These are phyloP conservation scores for Corythoichthys haematopterus DNA, from an alignment of 2,113 vertebrate species.

Conservation along the genomic window DNA sequence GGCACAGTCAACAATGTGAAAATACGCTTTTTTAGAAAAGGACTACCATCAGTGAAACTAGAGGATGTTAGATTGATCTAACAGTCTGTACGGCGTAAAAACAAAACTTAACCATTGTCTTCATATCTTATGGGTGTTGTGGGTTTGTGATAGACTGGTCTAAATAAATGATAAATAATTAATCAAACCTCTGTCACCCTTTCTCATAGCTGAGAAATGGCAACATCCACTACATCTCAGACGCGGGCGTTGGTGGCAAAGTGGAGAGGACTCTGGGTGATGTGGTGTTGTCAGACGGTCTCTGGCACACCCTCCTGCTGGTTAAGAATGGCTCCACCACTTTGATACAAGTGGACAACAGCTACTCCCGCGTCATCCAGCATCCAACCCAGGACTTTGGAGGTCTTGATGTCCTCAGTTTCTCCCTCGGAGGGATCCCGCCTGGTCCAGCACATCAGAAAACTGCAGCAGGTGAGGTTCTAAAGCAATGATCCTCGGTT, in stretches of 20 bases:
- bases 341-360: conserved; percentile 72
- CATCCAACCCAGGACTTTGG: conserved; percentile 91
- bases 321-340: conserved; percentile 82
- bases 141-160: background rate
- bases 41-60: too few relatives aligned
- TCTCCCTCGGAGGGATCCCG: conserved; percentile 90
- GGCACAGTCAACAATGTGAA: background rate
- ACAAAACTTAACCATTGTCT: background rate
- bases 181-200: background rate
- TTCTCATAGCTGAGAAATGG: conserved; percentile 83
- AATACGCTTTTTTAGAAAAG: background rate
- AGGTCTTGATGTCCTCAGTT: conserved; percentile 79
- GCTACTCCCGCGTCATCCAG: conserved; percentile 71
- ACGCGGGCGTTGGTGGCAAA: conserved; percentile 86
- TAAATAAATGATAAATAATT: background rate
- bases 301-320: conserved; percentile 85
- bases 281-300: conserved; percentile 79
- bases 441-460: conserved; percentile 75
- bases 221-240: conserved; percentile 86
- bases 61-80: background rate
- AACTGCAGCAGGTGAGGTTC: conserved; percentile 74
- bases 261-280: conserved; percentile 88
- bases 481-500: too few relatives aligned
- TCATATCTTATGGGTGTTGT: background rate
- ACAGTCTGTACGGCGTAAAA: background rate